phyloP scores from a whole-genome alignment of 2,113 vertebrate species.

The Antechinus stuartii region DNA sequence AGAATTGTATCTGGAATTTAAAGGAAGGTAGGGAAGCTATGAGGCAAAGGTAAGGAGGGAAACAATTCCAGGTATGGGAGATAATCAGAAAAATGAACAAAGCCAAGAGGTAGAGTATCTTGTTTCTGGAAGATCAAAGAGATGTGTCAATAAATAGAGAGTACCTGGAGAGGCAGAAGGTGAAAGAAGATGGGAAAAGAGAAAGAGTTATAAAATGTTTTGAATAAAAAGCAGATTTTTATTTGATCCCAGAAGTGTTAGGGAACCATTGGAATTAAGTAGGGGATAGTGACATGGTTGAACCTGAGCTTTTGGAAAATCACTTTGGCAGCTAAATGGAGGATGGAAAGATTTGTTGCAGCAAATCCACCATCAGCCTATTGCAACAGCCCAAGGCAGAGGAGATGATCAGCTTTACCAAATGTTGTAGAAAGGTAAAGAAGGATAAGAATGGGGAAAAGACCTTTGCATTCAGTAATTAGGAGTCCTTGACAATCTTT shows the following conservation, averaged over 20 bases:
- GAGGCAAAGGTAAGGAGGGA: not conserved
- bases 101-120: not conserved
- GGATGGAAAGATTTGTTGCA: not conserved
- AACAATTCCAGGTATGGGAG: not conserved
- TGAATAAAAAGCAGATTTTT: not conserved
- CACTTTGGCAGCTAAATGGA: not conserved
- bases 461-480: not conserved
- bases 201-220: not conserved
- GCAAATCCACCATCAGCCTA: not conserved
- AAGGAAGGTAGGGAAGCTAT: not conserved
- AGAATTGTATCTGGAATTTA: not conserved
- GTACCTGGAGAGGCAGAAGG: not conserved
- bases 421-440: not conserved
- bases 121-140: not conserved
- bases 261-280: not conserved
- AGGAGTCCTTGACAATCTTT: not conserved
- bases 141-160: not conserved
- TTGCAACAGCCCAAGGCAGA: not conserved
- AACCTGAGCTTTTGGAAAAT: not conserved
- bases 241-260: not conserved
- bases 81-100: not conserved
- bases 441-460: not conserved
- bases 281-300: not conserved
- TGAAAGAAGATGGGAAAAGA: not conserved
- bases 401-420: not conserved